Percentiles rank a stretch among this genome's conserved stretches.
phyloP scores from a whole-genome alignment of 2,113 vertebrate genomes.

The Archocentrus centrarchus region DNA sequence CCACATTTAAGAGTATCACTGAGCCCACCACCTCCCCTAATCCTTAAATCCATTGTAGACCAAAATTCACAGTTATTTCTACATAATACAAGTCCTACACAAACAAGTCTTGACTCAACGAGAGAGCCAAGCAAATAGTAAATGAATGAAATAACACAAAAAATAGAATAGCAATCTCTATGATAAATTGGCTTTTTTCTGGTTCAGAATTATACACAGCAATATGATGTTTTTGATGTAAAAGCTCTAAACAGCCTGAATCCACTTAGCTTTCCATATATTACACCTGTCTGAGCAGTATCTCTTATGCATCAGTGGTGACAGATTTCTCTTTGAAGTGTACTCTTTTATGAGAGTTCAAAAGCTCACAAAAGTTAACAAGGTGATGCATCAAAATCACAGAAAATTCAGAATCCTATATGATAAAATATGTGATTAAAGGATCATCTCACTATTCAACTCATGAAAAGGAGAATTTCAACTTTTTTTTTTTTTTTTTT shows the following conservation, averaged over 20 bases:
- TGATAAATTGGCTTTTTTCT: conserved; percentile 23
- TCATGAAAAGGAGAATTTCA: not conserved
- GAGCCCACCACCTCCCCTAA: conserved; percentile 58
- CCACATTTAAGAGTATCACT: conserved; percentile 64
- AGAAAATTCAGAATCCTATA: not conserved
- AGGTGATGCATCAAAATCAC: conserved; percentile 44
- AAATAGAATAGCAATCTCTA: conserved; percentile 8
- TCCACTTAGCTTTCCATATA: conserved; percentile 53
- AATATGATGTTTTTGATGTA: conserved; percentile 53
- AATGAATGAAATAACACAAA: conserved; percentile 22
- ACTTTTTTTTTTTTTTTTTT: conserved; percentile 11
- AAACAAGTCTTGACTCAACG: conserved; percentile 34
- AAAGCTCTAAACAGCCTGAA: conserved; percentile 59
- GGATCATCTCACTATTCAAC: not conserved
- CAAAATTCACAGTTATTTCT: conserved; percentile 40
- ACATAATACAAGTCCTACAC: conserved; percentile 33
- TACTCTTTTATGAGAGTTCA: conserved; percentile 53
- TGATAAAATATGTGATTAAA: conserved; percentile 11
- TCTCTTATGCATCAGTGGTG: conserved; percentile 47
- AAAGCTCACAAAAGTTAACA: conserved; percentile 50
- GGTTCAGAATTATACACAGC: conserved; percentile 24
- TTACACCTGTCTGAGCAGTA: conserved; percentile 38
- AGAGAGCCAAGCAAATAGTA: not conserved
- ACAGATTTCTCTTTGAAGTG: conserved; percentile 65
- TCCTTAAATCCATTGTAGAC: conserved; percentile 60